Percentiles rank a stretch among this genome's conserved stretches.
Conservation (phyloP, 2,113 vertebrate genomes). For the Protobothrops mucrosquamatus region DNA sequence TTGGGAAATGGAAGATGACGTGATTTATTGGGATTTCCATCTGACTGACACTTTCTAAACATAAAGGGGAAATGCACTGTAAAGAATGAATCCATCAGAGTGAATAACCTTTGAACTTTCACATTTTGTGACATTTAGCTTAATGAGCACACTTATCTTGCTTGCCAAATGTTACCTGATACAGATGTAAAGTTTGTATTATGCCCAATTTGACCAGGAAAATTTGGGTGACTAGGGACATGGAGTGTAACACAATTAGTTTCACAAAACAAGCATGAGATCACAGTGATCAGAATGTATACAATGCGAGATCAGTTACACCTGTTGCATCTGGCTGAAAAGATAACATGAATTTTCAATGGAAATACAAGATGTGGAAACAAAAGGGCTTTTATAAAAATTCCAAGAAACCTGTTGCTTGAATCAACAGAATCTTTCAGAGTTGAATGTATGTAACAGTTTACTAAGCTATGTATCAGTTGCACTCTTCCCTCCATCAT, state of each 20-base stretch:
- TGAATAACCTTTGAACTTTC: slow-evolving; percentile 62
- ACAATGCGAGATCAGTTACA: slow-evolving; percentile 6
- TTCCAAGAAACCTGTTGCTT: slow-evolving; percentile 3
- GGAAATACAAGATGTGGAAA: slow-evolving; percentile 18
- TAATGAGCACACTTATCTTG: slow-evolving; percentile 55
- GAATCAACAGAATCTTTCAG: background rate
- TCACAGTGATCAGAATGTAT: slow-evolving; percentile 52
- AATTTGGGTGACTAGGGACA: background rate
- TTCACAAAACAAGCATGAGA: slow-evolving; percentile 52
- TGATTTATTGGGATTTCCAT: background rate
- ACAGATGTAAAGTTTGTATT: slow-evolving; percentile 54
- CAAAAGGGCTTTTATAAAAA: background rate
- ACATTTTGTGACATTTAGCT: slow-evolving; percentile 46
- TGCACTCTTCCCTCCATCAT: too few relatives aligned
- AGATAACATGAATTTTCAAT: slow-evolving; percentile 47
- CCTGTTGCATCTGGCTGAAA: slow-evolving; percentile 36
- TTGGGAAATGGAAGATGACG: slow-evolving; percentile 20
- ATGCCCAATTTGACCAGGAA: slow-evolving; percentile 1
- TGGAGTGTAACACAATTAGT: background rate
- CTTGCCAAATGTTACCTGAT: slow-evolving; percentile 47
- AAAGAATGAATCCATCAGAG: slow-evolving; percentile 55
- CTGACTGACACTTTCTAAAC: slow-evolving; percentile 52
- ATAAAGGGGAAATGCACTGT: slow-evolving; percentile 48
- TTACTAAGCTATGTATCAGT: too few relatives aligned
- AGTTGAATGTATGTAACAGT: too few relatives aligned